Conservation (phyloP, 2,888 invertebrate species). For the Plagodis pulveraria region DNA sequence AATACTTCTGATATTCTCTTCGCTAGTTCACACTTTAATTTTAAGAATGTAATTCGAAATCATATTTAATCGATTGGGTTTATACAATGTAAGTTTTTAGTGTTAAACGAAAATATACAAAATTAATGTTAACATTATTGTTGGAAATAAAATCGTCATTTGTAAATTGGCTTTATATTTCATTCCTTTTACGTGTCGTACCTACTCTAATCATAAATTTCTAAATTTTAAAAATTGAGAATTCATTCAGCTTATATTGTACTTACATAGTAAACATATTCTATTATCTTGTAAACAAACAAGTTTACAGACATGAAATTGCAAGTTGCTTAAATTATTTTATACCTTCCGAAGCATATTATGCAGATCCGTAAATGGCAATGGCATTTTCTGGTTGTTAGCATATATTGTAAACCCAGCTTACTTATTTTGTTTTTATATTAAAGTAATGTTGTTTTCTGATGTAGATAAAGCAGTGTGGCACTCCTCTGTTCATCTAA, state of each 20-base stretch:
- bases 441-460: constrained; percentile 40
- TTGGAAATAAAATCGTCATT: constrained; percentile 66
- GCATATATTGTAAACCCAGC: too few relatives aligned
- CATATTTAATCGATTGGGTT: constrained; percentile 32
- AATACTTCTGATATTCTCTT: not conserved
- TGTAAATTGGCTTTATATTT: constrained; percentile 39
- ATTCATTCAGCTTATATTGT: too few relatives aligned
- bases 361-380: too few relatives aligned
- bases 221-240: too few relatives aligned
- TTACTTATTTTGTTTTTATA: too few relatives aligned
- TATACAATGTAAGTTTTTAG: constrained; percentile 47
- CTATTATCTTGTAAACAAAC: too few relatives aligned
- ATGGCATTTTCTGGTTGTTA: too few relatives aligned
- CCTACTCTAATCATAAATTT: too few relatives aligned
- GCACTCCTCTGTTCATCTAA: constrained; percentile 58
- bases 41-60: constrained; percentile 23
- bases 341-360: too few relatives aligned
- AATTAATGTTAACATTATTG: constrained; percentile 63
- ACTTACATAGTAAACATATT: too few relatives aligned
- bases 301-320: too few relatives aligned
- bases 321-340: too few relatives aligned
- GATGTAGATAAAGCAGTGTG: constrained; percentile 65
- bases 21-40: constrained; percentile 1
- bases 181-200: constrained; percentile 3
- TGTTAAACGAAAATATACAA: constrained; percentile 43